phyloP scores from a whole-genome alignment of 2,113 vertebrate genomes.

The Brachypteracias leptosomus region DNA sequence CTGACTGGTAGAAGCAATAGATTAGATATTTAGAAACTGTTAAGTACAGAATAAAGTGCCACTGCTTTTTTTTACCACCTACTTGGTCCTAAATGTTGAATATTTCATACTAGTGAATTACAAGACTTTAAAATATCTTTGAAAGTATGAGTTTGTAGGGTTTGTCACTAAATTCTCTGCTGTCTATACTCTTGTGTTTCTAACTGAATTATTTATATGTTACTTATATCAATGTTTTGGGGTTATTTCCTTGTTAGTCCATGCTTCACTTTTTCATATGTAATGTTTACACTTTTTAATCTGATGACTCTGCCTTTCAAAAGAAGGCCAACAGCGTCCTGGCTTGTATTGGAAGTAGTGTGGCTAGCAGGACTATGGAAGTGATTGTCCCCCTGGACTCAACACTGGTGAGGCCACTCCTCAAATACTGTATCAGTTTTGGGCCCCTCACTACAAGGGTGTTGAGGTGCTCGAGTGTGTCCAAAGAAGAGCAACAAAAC shows the following conservation, averaged over 20 bases:
- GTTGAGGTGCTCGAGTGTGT: too few species aligned
- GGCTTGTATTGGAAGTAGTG: too few species aligned
- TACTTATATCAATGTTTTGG: background rate
- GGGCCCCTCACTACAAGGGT: too few species aligned
- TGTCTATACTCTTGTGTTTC: background rate
- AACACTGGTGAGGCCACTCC: too few species aligned
- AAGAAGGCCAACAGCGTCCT: background rate
- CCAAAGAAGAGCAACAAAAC: too few species aligned
- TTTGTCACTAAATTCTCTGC: background rate
- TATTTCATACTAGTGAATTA: background rate
- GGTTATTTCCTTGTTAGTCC: background rate
- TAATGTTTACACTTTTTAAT: background rate
- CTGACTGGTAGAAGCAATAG: background rate
- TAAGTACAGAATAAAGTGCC: background rate
- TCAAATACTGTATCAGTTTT: too few species aligned
- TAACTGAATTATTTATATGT: background rate
- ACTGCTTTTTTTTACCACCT: background rate
- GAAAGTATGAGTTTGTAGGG: background rate
- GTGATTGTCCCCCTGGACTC: too few species aligned
- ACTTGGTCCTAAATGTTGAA: background rate
- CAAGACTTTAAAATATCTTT: background rate
- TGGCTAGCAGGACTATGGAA: too few species aligned
- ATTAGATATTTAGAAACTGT: background rate
- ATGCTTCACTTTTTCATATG: background rate
- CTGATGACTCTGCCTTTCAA: background rate